Conservation (phyloP, 2,113 vertebrate genomes). For the Gyps fulvus region DNA sequence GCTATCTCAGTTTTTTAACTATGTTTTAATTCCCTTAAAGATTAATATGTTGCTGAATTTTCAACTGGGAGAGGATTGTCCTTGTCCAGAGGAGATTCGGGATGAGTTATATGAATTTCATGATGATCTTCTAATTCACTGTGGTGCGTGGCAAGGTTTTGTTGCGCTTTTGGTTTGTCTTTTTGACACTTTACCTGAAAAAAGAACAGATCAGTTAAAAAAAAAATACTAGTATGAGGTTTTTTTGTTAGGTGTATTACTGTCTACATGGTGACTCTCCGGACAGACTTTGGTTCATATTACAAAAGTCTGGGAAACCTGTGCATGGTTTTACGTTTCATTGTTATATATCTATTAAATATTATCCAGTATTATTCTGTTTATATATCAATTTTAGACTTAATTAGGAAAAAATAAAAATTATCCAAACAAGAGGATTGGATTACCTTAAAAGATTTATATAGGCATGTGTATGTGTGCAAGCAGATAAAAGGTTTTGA, state of each 20-base stretch:
- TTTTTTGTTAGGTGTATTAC: not conserved
- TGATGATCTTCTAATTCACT: conserved; percentile 91
- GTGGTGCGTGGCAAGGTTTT: conserved; percentile 75
- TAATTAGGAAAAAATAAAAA: not conserved
- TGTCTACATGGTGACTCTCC: not conserved
- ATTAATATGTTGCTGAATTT: conserved; percentile 98
- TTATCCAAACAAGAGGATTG: not conserved
- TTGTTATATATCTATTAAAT: not conserved
- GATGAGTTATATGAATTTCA: conserved; percentile 94
- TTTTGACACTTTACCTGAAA: not conserved
- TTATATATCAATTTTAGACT: not conserved
- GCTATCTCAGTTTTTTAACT: not conserved
- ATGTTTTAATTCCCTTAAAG: conserved; percentile 67
- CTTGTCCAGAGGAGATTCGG: conserved; percentile 92
- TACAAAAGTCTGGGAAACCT: not conserved
- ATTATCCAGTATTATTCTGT: not conserved
- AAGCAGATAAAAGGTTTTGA: not conserved
- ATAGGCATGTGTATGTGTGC: not conserved
- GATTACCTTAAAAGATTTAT: not conserved
- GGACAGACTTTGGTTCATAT: not conserved
- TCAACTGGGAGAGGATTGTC: conserved; percentile 92
- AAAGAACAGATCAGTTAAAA: not conserved
- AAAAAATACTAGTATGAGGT: not conserved
- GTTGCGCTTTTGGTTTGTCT: not conserved
- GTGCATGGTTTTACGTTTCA: not conserved